Evolutionary conservation across 2,797 vertebrate genomes (phyloP), one percentile per base, ranked within the genome.

Genomic region (Falco cherrug): DNA sequence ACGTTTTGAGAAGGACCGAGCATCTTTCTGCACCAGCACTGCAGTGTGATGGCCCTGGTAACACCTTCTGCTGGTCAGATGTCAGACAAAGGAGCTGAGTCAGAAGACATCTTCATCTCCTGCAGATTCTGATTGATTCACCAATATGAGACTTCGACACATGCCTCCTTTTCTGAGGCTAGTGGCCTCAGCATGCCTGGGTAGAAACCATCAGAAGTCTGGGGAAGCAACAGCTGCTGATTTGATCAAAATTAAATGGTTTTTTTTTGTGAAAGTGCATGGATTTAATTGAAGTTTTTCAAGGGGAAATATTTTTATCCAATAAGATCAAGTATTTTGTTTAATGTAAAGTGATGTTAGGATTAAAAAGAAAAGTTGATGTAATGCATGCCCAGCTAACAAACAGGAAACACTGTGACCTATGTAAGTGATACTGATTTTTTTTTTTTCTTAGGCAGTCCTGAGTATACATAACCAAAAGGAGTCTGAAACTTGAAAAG

Each of bases 381-480:
- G 12, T 16, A 73, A 29, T 1, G 0, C 6, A 35, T n/a, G 31
- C 5, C 76, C 9, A 47, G 9, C 5, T 37, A 65, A 41, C 5
- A 73, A 77, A 60, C 64, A 59, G 2, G 20, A 88, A 84, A 54
- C 18, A n/a, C 20, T 39, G 2, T 37, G 26, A 33, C 19, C 6
- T 56, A 22, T 80, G 21, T 35, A 85, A 54, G 3, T 33, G 48
- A 50, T 11, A 35, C 2, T 54, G 41, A 35, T 35, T 54, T n/a
- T 56, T 56, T n/a, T 45, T n/a, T 45, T 47, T 51, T 59, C 20
- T 17, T 63, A 41, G 15, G 7, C 4, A 10, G 29, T 47, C 16
- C 24, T 61, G 7, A 68, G 9, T 33, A 16, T 26, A n/a, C 0
- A 0, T 26, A 41, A 3, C 9, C 24, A 53, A 60, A 35, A 73